Evolutionary conservation across 1,140 invertebrate species (phyloP).

Genomic region (Geopemphigus sp.): DNA sequence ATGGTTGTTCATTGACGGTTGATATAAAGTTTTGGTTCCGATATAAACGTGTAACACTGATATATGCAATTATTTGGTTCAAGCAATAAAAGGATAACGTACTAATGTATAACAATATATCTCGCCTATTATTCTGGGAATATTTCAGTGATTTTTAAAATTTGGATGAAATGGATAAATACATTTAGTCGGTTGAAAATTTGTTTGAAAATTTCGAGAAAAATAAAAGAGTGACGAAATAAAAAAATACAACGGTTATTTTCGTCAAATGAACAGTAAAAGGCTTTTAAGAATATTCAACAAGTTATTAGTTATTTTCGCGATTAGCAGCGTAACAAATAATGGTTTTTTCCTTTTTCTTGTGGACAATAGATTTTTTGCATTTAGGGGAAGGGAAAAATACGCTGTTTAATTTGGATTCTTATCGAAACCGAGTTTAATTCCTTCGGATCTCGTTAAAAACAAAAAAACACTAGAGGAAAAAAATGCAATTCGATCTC

Average conservation of each 20-base stretch:
- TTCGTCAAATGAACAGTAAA: background rate
- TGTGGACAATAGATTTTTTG: conserved; percentile 3
- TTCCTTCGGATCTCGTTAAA: background rate
- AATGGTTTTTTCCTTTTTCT: background rate
- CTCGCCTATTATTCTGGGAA: too few species aligned
- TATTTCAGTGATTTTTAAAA: too few species aligned
- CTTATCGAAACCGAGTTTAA: background rate
- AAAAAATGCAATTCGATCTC: background rate
- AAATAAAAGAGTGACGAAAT: background rate
- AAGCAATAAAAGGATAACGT: too few species aligned
- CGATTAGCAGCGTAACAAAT: conserved; percentile 24
- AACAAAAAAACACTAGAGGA: background rate
- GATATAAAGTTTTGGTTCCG: too few species aligned
- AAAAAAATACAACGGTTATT: conserved; percentile 22
- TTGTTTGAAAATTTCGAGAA: background rate
- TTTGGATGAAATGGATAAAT: too few species aligned
- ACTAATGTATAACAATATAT: too few species aligned
- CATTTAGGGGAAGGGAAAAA: background rate
- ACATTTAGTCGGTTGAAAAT: too few species aligned
- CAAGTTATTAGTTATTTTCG: conserved; percentile 39
- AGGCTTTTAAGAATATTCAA: conserved; percentile 15
- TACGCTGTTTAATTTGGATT: background rate
- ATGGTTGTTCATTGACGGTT: too few species aligned
- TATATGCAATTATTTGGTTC: too few species aligned
- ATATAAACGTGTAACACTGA: too few species aligned